Evolutionary conservation across 2,113 vertebrate genomes (phyloP).

Genomic region (Heterotilapia buettikoferi): DNA sequence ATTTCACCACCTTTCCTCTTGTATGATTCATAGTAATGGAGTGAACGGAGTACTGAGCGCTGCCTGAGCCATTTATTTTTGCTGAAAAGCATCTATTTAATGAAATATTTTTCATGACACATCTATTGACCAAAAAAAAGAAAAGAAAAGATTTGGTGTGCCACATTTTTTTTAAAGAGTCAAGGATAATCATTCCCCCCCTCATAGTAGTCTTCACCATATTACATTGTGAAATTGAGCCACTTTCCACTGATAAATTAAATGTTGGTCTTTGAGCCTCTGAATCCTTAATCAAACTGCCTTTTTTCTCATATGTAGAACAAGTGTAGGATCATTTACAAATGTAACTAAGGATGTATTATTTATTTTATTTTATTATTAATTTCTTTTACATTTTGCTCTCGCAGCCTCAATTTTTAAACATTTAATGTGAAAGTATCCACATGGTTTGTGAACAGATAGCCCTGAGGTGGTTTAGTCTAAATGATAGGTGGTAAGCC

Average conservation of each 20-base stretch:
- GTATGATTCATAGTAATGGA: constrained; percentile 46
- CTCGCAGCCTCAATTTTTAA: not conserved
- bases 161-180: not conserved
- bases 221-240: not conserved
- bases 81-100: not conserved
- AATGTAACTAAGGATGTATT: not conserved
- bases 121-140: not conserved
- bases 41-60: constrained; percentile 9
- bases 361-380: not conserved
- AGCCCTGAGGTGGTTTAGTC: constrained; percentile 24
- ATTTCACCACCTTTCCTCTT: constrained; percentile 45
- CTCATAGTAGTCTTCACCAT: not conserved
- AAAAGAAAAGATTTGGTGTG: not conserved
- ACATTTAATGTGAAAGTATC: not conserved
- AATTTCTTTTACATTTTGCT: not conserved
- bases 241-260: not conserved
- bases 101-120: not conserved
- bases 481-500: constrained; percentile 40
- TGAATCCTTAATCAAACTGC: not conserved
- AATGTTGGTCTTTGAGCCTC: not conserved
- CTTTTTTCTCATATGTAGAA: not conserved
- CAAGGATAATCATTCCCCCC: not conserved
- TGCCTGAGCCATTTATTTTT: not conserved
- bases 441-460: not conserved
- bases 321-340: not conserved